phyloP scores from a whole-genome alignment of 2,113 vertebrate genomes.

The Prionailurus bengalensis region DNA sequence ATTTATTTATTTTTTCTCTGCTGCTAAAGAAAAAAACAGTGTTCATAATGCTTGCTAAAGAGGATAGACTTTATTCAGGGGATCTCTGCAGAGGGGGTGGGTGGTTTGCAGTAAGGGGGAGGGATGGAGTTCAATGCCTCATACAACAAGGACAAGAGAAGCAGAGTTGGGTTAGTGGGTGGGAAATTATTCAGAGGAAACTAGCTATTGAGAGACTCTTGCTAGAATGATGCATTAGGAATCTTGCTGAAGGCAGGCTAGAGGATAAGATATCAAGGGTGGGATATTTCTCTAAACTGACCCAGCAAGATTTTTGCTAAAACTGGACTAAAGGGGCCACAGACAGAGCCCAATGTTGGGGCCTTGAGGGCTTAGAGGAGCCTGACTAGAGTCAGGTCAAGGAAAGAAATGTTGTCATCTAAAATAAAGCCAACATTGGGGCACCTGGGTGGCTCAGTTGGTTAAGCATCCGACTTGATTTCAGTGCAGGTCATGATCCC shows the following conservation, averaged over 20 bases:
- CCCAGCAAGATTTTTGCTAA: not conserved
- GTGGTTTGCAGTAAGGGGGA: not conserved
- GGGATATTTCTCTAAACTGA: not conserved
- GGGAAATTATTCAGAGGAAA: not conserved
- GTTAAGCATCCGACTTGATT: too few relatives aligned
- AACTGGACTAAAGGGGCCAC: not conserved
- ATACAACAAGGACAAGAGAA: not conserved
- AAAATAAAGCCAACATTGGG: not conserved
- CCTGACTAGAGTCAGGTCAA: not conserved
- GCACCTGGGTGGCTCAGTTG: too few relatives aligned
- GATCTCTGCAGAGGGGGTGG: rapidly evolving
- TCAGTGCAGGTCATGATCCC: too few relatives aligned
- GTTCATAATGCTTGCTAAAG: not conserved
- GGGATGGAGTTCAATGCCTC: not conserved
- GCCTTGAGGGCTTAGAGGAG: not conserved
- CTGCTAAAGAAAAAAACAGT: not conserved
- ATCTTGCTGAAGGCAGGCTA: not conserved
- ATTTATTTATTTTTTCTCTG: not conserved
- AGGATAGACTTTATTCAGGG: not conserved
- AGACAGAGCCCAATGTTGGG: not conserved
- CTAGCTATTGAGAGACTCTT: not conserved
- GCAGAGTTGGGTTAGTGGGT: not conserved
- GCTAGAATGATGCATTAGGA: not conserved
- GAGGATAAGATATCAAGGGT: not conserved
- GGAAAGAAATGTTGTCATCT: not conserved